A percentile compares a stretch with the other conserved stretches of the same genome.
These are phyloP conservation scores for Camponotus pennsylvanicus DNA, from an alignment of 1,140 invertebrate genomes.

Conservation along the genomic window DNA sequence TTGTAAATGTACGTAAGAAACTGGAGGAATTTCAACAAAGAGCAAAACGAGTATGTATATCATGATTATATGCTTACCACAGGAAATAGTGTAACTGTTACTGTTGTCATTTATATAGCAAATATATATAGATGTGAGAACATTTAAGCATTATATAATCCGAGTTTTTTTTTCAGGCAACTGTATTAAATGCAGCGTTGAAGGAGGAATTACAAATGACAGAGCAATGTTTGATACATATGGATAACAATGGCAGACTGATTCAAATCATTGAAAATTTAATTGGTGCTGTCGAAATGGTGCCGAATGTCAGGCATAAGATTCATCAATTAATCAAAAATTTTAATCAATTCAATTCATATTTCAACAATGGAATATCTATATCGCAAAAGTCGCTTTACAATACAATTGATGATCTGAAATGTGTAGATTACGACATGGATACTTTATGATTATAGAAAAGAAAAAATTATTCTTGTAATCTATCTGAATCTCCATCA, in stretches of 20 bases:
- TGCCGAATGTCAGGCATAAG: constrained; percentile 38
- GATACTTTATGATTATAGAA: constrained; percentile 11
- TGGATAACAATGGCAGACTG: constrained; percentile 60
- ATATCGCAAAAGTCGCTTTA: constrained; percentile 65
- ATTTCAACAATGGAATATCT: constrained; percentile 8
- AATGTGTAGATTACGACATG: constrained; percentile 54
- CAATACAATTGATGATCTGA: constrained; percentile 65
- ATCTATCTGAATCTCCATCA: neutral
- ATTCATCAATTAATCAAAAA: constrained; percentile 58
- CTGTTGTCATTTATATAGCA: neutral
- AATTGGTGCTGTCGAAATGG: constrained; percentile 1
- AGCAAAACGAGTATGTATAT: constrained; percentile 75
- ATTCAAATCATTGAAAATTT: constrained; percentile 67
- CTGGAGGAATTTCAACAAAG: constrained; percentile 75
- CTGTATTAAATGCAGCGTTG: constrained; percentile 73
- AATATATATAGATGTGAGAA: neutral
- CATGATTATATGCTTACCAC: neutral
- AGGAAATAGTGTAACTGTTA: neutral
- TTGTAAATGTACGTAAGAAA: constrained; percentile 62
- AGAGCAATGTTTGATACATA: constrained; percentile 67
- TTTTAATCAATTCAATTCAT: constrained; percentile 65
- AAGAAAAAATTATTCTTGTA: constrained; percentile 1
- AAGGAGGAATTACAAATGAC: constrained; percentile 76
- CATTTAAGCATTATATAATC: constrained; percentile 40
- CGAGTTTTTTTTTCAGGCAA: constrained; percentile 70